phyloP scores from a whole-genome alignment of 2,797 vertebrate genomes.

The Cirrhinus mrigala region DNA sequence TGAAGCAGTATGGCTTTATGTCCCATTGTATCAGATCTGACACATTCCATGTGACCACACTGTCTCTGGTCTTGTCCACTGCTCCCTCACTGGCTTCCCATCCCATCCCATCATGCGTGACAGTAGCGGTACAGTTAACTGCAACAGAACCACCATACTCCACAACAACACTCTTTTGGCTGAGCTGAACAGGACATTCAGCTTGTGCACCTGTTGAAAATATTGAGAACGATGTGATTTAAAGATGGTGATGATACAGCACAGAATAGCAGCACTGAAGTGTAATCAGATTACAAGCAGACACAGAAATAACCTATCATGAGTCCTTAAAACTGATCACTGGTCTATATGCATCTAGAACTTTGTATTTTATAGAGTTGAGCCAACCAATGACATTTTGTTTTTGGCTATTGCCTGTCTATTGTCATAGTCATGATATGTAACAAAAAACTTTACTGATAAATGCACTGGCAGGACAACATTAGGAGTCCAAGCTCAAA shows the following conservation, averaged over 20 bases:
- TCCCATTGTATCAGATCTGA: conserved; percentile 24
- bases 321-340: background rate
- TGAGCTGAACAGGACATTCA: conserved; percentile 18
- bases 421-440: background rate
- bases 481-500: background rate
- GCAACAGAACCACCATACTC: background rate
- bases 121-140: fast-evolving
- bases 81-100: conserved; percentile 44
- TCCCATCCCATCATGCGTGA: background rate
- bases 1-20: conserved; percentile 3
- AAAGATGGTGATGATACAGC: background rate
- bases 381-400: background rate
- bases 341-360: background rate
- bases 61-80: fast-evolving
- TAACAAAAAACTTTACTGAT: background rate
- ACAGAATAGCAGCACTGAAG: background rate
- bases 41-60: conserved; percentile 49
- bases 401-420: background rate
- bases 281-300: background rate
- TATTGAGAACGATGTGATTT: background rate
- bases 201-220: conserved; percentile 8
- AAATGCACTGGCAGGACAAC: background rate
- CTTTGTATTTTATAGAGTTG: background rate
- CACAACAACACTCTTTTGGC: background rate
- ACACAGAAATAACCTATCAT: background rate